Evolutionary conservation across 2,888 invertebrate genomes (phyloP), one percentile per base, ranked within the genome.

Genomic region (Macrophya annulata): DNA sequence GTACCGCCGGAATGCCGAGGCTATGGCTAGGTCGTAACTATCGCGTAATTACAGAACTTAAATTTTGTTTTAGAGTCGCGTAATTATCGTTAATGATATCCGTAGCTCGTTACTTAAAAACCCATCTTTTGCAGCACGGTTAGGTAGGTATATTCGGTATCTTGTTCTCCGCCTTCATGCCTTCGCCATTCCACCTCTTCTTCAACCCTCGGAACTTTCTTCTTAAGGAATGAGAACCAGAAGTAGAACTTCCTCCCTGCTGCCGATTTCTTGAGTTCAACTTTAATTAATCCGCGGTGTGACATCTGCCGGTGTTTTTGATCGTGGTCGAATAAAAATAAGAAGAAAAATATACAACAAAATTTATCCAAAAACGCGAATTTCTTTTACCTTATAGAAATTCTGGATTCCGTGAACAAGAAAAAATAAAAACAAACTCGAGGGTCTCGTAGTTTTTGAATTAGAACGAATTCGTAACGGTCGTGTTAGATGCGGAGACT

Each of bases 11-110:
- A 31, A 25, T 17, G 9, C 17, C n/a, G 37, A n/a, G 62, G n/a
- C n/a, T 87, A 87, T 87, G 88, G 88, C 87, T 48, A n/a, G 88
- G 86, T 86, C 86, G 87, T 89, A 89, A 89, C 91, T 91, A 91
- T 89, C 90, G 88, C 89, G 89, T 91, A 91, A 92, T 90, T 90
- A 90, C 88, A 87, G 90, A 90, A 91, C 90, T 91, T 91, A 88
- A 90, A 90, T 90, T 90, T 87, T 85, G 88, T 87, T 87, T 88
- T 87, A 90, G 90, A 90, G 90, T 90, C 89, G 86, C 87, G 88
- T 90, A 90, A 90, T 90, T 90, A 91, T 89, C 88, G 89, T 88
- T 90, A 89, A 90, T 87, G 88, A 89, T 88, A 87, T 89, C 88
- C 89, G 86, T 86, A 87, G 86, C 85, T 87, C 87, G 85, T 87